phyloP scores from a whole-genome alignment of 2,888 invertebrate species.

The Sinhomidia bicolor region DNA sequence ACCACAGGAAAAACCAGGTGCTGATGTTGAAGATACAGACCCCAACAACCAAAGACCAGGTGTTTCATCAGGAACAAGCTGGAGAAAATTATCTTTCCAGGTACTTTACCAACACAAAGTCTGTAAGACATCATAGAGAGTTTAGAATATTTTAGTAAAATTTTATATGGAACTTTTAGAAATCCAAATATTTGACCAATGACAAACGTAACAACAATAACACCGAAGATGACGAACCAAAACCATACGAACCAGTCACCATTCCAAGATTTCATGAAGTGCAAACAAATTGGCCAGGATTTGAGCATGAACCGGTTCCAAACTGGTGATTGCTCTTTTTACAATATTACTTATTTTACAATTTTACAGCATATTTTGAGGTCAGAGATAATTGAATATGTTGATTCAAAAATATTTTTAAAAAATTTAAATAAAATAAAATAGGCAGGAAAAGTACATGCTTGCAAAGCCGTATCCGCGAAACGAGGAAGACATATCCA shows the following conservation, averaged over 20 bases:
- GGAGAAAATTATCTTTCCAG: not conserved
- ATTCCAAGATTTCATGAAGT: slow-evolving; percentile 54
- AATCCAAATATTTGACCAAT: not conserved
- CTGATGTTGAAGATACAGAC: not conserved
- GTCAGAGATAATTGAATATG: too few relatives aligned
- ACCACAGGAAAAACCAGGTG: not conserved
- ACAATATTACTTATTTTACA: too few relatives aligned
- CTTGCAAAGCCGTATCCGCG: slow-evolving; percentile 51
- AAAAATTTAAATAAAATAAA: too few relatives aligned
- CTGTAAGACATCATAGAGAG: not conserved
- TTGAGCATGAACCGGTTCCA: slow-evolving; percentile 57
- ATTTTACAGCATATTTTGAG: too few relatives aligned
- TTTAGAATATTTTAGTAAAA: not conserved
- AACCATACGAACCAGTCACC: slow-evolving; percentile 9
- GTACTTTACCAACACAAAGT: not conserved
- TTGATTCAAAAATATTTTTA: too few relatives aligned
- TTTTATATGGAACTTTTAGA: too few relatives aligned
- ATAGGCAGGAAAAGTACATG: slow-evolving; percentile 58
- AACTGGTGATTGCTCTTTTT: too few relatives aligned
- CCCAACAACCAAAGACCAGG: not conserved
- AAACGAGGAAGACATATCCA: not conserved
- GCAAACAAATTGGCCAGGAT: slow-evolving; percentile 59
- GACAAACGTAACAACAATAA: not conserved
- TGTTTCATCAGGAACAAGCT: not conserved
- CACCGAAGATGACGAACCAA: not conserved